These are phyloP conservation scores for Sparus aurata DNA, from an alignment of 2,797 vertebrate species.

Conservation along the genomic window DNA sequence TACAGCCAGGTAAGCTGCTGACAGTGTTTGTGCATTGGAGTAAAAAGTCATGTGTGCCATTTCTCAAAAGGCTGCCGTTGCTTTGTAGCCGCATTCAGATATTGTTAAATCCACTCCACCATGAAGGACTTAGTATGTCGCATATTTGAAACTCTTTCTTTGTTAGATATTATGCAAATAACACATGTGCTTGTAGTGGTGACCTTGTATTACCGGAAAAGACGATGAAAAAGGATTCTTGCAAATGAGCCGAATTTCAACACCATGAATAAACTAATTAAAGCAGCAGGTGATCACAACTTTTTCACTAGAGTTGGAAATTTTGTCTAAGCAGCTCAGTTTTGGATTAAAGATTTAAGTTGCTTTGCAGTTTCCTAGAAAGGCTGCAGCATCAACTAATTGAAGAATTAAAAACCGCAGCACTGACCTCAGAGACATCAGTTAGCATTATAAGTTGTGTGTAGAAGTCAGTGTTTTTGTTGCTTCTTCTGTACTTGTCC, in stretches of 20 bases:
- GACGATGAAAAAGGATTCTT: neutral
- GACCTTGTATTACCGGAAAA: neutral
- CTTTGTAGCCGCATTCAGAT: neutral
- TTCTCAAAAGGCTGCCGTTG: neutral
- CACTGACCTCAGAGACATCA: neutral
- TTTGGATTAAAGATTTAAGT: neutral
- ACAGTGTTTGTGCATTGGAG: neutral
- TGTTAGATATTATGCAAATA: neutral
- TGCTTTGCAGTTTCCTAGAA: neutral
- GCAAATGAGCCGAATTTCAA: neutral
- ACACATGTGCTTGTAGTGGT: neutral
- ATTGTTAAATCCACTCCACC: neutral
- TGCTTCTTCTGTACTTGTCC: no score
- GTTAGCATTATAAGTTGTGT: neutral
- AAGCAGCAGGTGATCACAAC: neutral
- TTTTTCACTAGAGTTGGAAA: neutral
- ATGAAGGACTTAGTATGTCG: neutral
- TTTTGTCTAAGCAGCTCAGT: conserved; percentile 15
- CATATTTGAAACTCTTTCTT: neutral
- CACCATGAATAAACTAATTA: neutral
- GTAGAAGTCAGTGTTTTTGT: no score
- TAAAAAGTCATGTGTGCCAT: no score
- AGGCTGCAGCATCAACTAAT: neutral
- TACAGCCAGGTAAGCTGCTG: conserved; percentile 94
- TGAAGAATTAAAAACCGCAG: neutral